A percentile compares a stretch with the other conserved stretches of the same genome.
These are phyloP conservation scores for Gerris lacustris DNA, from an alignment of 2,888 invertebrate genomes.

Conservation along the genomic window DNA sequence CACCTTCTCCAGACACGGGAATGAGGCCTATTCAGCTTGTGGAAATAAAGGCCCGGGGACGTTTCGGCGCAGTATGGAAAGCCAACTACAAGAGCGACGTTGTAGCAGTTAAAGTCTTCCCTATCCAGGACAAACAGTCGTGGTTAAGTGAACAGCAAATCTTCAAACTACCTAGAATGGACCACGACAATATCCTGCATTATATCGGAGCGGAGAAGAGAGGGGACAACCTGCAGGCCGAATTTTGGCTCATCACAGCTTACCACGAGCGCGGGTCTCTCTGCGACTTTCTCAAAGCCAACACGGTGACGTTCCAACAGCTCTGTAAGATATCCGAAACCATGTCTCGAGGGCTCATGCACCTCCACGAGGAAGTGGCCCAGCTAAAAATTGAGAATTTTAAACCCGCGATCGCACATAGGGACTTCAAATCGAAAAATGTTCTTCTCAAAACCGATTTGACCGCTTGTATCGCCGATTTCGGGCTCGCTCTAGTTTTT, in stretches of 20 bases:
- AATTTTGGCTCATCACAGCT: constrained; percentile 91
- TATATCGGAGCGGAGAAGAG: constrained; percentile 84
- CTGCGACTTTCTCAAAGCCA: constrained; percentile 86
- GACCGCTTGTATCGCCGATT: constrained; percentile 92
- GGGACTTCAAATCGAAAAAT: constrained; percentile 97
- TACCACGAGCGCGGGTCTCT: constrained; percentile 89
- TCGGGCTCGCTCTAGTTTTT: constrained; percentile 88
- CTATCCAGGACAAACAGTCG: constrained; percentile 76
- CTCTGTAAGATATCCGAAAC: constrained; percentile 75
- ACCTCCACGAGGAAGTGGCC: constrained; percentile 82
- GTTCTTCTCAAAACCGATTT: constrained; percentile 81
- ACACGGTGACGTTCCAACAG: constrained; percentile 74
- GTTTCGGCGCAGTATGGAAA: constrained; percentile 92
- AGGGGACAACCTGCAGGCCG: constrained; percentile 72
- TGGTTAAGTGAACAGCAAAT: constrained; percentile 92
- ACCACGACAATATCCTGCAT: constrained; percentile 77
- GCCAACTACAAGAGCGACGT: constrained; percentile 63
- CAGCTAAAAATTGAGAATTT: constrained; percentile 50
- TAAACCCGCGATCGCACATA: constrained; percentile 90
- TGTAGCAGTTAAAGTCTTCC: constrained; percentile 93
- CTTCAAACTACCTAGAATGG: constrained; percentile 80
- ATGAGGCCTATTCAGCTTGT: constrained; percentile 64
- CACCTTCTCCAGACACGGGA: constrained; percentile 60
- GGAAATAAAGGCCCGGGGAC: constrained; percentile 81
- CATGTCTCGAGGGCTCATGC: constrained; percentile 81